Conservation (phyloP, 2,113 vertebrate species). For the pig (Sus scrofa) region DNA sequence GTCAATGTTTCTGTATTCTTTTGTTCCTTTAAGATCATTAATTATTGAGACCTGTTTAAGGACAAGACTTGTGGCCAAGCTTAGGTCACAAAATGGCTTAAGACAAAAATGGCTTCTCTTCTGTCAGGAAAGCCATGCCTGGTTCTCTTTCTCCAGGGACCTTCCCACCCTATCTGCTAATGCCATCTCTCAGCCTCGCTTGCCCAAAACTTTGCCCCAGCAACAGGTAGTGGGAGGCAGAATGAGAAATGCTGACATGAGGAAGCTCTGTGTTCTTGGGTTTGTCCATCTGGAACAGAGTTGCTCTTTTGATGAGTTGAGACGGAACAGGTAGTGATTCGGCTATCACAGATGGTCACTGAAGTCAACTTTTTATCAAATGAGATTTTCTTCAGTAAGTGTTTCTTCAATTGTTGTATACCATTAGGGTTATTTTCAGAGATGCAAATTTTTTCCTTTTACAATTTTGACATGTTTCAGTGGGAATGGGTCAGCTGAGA, state of each 20-base stretch:
- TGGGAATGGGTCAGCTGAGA: not conserved
- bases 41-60: not conserved
- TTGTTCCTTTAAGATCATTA: not conserved
- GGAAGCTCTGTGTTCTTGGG: not conserved
- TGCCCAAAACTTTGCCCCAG: not conserved
- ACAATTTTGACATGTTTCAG: conserved; percentile 19
- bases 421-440: conserved; percentile 35
- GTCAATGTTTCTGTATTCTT: not conserved
- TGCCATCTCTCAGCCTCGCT: not conserved
- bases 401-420: not conserved
- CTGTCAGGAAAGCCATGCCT: not conserved
- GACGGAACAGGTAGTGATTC: not conserved
- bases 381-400: conserved; percentile 37
- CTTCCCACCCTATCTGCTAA: not conserved
- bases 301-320: not conserved
- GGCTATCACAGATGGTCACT: not conserved
- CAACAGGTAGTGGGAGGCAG: not conserved
- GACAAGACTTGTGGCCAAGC: not conserved
- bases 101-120: not conserved
- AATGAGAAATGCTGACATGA: not conserved
- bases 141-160: not conserved
- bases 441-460: not conserved
- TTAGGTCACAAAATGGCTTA: not conserved
- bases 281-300: not conserved
- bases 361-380: not conserved